Evolutionary conservation across 2,888 invertebrate species (phyloP).

Genomic region (Dugesia japonica): DNA sequence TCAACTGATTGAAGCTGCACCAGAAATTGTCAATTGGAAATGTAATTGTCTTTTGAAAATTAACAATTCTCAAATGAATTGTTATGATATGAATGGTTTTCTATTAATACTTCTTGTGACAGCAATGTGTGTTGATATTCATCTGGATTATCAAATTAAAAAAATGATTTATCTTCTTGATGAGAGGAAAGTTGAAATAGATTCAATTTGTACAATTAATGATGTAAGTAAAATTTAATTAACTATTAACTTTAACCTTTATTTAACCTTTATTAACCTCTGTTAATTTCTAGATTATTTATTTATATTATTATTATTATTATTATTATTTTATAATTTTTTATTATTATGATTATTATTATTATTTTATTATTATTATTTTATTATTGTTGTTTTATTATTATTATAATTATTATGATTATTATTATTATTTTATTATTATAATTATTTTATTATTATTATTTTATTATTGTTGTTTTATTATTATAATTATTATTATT

Average conservation of each 20-base stretch:
- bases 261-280: no score
- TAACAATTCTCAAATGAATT: neutral
- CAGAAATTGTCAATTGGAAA: neutral
- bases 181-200: neutral
- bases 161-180: neutral
- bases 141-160: neutral
- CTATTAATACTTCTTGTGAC: neutral
- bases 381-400: neutral
- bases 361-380: no score
- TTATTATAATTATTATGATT: neutral
- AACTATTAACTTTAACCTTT: neutral
- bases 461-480: no score
- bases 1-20: neutral
- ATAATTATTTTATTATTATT: no score
- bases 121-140: neutral
- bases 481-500: no score
- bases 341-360: no score
- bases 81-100: neutral
- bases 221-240: neutral
- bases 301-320: no score
- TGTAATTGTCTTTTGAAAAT: neutral
- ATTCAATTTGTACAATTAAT: neutral
- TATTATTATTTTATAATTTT: no score
- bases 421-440: no score
- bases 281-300: no score